Percentiles rank a stretch among this genome's conserved stretches.
These are phyloP conservation scores for Smittia aterrima DNA, from an alignment of 2,888 invertebrate genomes.

Conservation along the genomic window DNA sequence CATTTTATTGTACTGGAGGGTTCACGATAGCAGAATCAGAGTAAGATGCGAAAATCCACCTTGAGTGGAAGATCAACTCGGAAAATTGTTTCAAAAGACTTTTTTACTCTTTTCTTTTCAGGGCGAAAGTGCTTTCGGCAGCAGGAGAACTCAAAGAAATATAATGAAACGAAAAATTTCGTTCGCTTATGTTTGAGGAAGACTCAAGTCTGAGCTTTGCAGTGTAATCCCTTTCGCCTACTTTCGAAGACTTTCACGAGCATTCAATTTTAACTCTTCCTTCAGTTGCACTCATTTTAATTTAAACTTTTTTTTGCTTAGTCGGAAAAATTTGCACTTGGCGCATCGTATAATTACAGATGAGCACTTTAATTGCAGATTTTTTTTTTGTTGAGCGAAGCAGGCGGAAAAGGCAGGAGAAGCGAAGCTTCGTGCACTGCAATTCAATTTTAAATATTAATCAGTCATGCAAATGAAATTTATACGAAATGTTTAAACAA, in stretches of 20 bases:
- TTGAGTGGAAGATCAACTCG: neutral
- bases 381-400: neutral
- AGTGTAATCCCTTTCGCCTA: neutral
- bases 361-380: slow-evolving; percentile 32
- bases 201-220: no score
- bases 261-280: neutral
- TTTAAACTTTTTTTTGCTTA: neutral
- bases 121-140: no score
- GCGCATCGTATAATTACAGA: slow-evolving; percentile 23
- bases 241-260: neutral
- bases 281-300: neutral
- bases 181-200: no score
- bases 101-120: neutral
- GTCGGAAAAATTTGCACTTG: slow-evolving; percentile 1
- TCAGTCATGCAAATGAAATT: slow-evolving; percentile 26
- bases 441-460: slow-evolving; percentile 27
- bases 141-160: no score
- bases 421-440: slow-evolving; percentile 12
- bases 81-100: neutral
- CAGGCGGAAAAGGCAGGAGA: neutral
- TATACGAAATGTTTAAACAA: neutral
- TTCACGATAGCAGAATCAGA: neutral
- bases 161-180: no score
- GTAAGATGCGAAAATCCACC: neutral
- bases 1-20: slow-evolving; percentile 2